Percentiles rank a stretch among this genome's conserved stretches.
phyloP scores from a whole-genome alignment of 2,797 vertebrate species.

The Lepidocolaptes lacrymiger region DNA sequence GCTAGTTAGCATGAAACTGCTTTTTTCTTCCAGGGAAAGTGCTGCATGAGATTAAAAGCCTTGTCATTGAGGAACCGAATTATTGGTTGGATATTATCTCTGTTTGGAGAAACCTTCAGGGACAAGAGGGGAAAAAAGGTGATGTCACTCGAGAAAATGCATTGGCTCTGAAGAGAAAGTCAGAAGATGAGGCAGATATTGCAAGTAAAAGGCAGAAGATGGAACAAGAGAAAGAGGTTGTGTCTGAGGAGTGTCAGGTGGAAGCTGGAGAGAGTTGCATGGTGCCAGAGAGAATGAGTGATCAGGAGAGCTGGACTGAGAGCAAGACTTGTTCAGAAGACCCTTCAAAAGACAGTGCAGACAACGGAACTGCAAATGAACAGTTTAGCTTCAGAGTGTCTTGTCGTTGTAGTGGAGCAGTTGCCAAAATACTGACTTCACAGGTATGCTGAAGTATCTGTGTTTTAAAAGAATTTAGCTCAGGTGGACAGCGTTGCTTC shows the following conservation, averaged over 20 bases:
- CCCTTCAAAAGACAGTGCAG: background rate
- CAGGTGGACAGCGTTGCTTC: background rate
- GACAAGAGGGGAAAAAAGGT: background rate
- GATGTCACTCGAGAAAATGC: background rate
- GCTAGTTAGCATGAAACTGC: background rate
- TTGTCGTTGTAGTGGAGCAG: constrained; percentile 87
- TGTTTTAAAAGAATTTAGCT: background rate
- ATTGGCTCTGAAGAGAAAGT: constrained; percentile 61
- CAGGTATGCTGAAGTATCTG: constrained; percentile 73
- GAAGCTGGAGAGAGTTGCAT: background rate
- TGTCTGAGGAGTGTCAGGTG: background rate
- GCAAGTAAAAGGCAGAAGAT: constrained; percentile 62
- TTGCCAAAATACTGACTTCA: constrained; percentile 77
- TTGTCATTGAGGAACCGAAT: constrained; percentile 73
- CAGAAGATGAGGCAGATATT: background rate
- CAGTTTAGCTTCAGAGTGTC: constrained; percentile 78
- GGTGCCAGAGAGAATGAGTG: background rate
- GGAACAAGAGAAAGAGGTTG: background rate
- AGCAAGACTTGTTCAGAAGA: background rate
- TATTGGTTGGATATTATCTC: constrained; percentile 77
- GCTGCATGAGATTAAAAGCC: constrained; percentile 76
- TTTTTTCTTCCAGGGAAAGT: constrained; percentile 67
- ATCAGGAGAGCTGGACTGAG: background rate
- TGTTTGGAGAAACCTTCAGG: constrained; percentile 77
- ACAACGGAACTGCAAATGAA: background rate